phyloP scores from a whole-genome alignment of 2,797 vertebrate genomes.

The Columba guinea region DNA sequence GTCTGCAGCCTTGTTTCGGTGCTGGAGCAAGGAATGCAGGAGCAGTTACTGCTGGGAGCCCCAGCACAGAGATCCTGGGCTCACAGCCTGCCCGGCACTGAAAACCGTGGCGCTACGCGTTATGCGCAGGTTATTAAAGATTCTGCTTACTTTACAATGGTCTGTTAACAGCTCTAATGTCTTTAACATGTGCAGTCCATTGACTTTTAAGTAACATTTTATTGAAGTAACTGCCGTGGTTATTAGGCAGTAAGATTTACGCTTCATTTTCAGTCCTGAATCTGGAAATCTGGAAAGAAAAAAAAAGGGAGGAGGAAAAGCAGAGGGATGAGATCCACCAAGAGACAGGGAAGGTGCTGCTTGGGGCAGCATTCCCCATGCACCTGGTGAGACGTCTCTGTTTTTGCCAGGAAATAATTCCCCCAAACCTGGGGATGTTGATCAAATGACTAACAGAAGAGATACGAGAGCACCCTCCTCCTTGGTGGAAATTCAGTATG shows the following conservation, averaged over 20 bases:
- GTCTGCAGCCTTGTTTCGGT: background rate
- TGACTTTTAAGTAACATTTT: slow-evolving; percentile 85
- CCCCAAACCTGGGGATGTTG: background rate
- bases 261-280: slow-evolving; percentile 80
- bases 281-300: slow-evolving; percentile 64
- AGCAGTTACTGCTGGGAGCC: background rate
- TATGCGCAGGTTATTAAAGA: slow-evolving; percentile 78
- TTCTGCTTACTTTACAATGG: slow-evolving; percentile 82
- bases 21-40: background rate
- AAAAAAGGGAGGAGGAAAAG: background rate
- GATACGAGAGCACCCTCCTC: slow-evolving; percentile 41
- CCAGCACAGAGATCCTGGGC: background rate
- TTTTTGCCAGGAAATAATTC: background rate
- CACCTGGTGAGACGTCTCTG: fast-evolving
- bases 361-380: background rate
- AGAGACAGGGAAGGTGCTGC: background rate
- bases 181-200: slow-evolving; percentile 84
- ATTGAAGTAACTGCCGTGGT: slow-evolving; percentile 83
- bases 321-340: slow-evolving; percentile 1
- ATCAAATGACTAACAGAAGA: background rate
- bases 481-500: slow-evolving; percentile 32
- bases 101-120: slow-evolving; percentile 25
- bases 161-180: slow-evolving; percentile 83
- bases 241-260: slow-evolving; percentile 86
- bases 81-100: background rate